These are phyloP conservation scores for Bombus picipes DNA, from an alignment of 1,140 invertebrate genomes.

Conservation along the genomic window DNA sequence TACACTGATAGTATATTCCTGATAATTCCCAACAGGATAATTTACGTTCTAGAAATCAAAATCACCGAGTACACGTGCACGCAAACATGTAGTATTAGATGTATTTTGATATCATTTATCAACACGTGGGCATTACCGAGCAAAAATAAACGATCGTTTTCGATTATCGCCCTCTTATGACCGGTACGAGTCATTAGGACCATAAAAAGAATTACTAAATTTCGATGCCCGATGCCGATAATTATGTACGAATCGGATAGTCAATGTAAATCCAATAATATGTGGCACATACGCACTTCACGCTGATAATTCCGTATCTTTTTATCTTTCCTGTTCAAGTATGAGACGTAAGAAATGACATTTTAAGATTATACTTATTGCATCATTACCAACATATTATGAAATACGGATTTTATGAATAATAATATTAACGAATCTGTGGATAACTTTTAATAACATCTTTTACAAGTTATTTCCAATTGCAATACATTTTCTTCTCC, in stretches of 20 bases:
- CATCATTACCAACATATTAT: neutral
- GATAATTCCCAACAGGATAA: neutral
- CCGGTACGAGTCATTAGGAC: conserved; percentile 6
- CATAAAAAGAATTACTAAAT: conserved; percentile 20
- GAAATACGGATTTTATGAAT: neutral
- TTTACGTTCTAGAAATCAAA: neutral
- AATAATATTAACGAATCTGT: neutral
- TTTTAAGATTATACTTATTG: conserved; percentile 9
- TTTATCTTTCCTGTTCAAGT: conserved; percentile 11
- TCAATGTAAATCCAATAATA: neutral
- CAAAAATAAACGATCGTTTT: neutral
- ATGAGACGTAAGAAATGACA: neutral
- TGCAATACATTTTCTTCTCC: neutral
- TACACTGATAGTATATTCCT: neutral
- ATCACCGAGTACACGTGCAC: neutral
- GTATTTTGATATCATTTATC: conserved; percentile 16
- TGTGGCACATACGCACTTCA: neutral
- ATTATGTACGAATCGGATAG: neutral
- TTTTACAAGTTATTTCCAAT: neutral
- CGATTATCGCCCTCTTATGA: conserved; percentile 22
- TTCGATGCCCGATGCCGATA: conserved; percentile 10
- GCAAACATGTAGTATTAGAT: too few species aligned
- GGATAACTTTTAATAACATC: neutral
- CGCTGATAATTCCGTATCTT: neutral
- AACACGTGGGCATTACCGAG: neutral